These are phyloP conservation scores for Acyrthosiphon pisum DNA, from an alignment of 1,140 invertebrate species.

Conservation along the genomic window DNA sequence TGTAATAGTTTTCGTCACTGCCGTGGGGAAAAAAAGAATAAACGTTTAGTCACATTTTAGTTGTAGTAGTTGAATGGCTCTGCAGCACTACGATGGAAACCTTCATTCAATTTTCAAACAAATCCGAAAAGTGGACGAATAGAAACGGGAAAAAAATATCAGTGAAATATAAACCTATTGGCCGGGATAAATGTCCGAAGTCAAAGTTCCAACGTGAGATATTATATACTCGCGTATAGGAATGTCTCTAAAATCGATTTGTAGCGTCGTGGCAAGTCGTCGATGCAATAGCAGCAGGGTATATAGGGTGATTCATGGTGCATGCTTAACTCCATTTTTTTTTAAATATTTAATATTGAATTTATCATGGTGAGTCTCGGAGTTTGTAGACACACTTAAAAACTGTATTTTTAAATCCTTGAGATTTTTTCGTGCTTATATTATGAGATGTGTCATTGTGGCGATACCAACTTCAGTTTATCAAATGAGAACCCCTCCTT, in stretches of 20 bases:
- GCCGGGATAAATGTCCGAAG: background rate
- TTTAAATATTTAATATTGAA: background rate
- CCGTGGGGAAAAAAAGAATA: background rate
- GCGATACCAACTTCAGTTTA: too few species aligned
- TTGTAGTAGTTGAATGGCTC: background rate
- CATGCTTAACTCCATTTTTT: background rate
- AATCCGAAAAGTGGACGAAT: background rate
- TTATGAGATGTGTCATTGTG: too few species aligned
- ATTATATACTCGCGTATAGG: background rate
- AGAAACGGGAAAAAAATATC: background rate
- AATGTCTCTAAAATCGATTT: background rate
- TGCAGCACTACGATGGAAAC: background rate
- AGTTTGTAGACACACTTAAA: background rate
- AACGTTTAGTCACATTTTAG: background rate
- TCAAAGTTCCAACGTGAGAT: background rate
- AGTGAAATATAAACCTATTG: background rate
- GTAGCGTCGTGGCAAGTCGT: background rate
- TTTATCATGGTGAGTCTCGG: background rate
- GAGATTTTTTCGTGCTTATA: too few species aligned
- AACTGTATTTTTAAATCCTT: too few species aligned
- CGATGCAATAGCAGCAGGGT: background rate
- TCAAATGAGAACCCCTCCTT: too few species aligned
- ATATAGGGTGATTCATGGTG: background rate
- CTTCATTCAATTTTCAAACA: slow-evolving; percentile 2
- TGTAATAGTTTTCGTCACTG: slow-evolving; percentile 19